Percentiles rank a stretch among this genome's conserved stretches.
phyloP scores from a whole-genome alignment of 2,113 vertebrate species.

The Naja naja region DNA sequence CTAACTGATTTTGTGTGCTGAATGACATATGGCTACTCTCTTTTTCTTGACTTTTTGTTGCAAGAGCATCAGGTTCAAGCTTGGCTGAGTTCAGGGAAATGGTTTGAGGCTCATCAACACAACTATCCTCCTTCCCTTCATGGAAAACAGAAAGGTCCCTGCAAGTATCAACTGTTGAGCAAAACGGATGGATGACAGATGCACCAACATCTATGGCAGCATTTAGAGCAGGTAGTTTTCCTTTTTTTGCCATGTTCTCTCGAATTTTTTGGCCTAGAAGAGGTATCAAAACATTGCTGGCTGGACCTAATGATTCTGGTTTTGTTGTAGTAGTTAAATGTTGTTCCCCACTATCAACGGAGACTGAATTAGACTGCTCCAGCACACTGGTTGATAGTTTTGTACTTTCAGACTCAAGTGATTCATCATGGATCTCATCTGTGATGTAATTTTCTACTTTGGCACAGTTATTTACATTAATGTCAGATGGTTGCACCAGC shows the following conservation, averaged over 20 bases:
- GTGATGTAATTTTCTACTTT: constrained; percentile 42
- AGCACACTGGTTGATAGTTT: constrained; percentile 13
- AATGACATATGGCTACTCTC: constrained; percentile 67
- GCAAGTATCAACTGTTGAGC: constrained; percentile 43
- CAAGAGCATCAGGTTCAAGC: constrained; percentile 63
- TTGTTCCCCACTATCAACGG: constrained; percentile 47
- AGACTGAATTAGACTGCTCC: constrained; percentile 42
- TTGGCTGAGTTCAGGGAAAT: constrained; percentile 64
- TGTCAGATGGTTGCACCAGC: constrained; percentile 42
- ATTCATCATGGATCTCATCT: constrained; percentile 60
- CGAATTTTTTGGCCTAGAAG: constrained; percentile 64
- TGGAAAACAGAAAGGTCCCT: constrained; percentile 65
- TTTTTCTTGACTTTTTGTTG: constrained; percentile 68
- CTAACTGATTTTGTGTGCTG: constrained; percentile 61
- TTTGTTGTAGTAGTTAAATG: constrained; percentile 40
- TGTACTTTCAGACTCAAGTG: constrained; percentile 44
- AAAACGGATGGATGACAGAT: constrained; percentile 48
- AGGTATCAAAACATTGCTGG: constrained; percentile 55
- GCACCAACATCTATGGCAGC: constrained; percentile 40
- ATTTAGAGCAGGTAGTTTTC: constrained; percentile 50
- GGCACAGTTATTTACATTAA: constrained; percentile 32
- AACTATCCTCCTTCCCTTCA: constrained; percentile 62
- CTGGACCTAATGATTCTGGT: constrained; percentile 57
- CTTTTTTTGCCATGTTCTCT: constrained; percentile 64
- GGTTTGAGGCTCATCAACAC: constrained; percentile 55